Conservation (phyloP, 2,113 vertebrate species). For the Oenanthe oenanthe region DNA sequence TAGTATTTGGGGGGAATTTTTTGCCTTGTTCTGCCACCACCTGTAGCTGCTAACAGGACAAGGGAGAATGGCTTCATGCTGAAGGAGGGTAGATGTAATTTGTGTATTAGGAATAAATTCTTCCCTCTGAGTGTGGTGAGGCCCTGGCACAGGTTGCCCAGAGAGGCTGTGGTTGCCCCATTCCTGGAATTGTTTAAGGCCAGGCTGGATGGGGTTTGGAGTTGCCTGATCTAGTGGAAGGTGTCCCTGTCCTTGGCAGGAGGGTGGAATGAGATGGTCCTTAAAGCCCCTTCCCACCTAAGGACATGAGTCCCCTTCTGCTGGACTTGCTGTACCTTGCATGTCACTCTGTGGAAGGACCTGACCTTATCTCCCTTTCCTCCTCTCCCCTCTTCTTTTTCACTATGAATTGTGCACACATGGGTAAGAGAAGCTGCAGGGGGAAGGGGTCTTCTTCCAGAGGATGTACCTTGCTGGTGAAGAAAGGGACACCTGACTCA, state of each 20-base stretch:
- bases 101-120: not conserved
- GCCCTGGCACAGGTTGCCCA: not conserved
- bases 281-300: not conserved
- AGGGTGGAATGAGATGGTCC: not conserved
- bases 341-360: not conserved
- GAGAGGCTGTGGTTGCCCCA: not conserved
- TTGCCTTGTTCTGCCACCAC: not conserved
- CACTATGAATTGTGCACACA: accelerated
- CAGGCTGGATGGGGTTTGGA: not conserved
- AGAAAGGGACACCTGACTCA: not conserved
- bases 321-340: not conserved
- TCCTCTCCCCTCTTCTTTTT: not conserved
- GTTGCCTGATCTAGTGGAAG: accelerated
- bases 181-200: not conserved
- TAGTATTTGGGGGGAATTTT: accelerated
- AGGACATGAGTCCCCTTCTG: not conserved
- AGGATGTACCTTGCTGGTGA: not conserved
- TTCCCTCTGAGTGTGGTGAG: accelerated
- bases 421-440: not conserved
- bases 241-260: not conserved
- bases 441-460: not conserved
- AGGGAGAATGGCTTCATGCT: not conserved
- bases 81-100: not conserved
- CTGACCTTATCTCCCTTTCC: not conserved
- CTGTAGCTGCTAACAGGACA: not conserved